Evolutionary conservation across 2,797 vertebrate genomes (phyloP), one percentile per base, ranked within the genome.

Genomic region (Lateolabrax maculatus): DNA sequence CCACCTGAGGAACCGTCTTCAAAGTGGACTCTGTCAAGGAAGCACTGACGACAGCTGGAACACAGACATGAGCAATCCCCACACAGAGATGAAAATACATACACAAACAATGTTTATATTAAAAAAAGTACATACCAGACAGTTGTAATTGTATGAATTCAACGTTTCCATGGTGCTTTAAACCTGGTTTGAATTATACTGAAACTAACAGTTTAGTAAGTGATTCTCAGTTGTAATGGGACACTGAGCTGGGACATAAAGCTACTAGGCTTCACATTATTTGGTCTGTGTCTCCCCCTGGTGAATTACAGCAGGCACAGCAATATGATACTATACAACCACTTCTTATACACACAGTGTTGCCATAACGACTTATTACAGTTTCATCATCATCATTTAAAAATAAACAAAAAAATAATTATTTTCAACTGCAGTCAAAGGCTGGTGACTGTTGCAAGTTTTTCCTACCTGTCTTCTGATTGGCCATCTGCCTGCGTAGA

Each of bases 1-100:
- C 97, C 70, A 98, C 97, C 78, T 98, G 97, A 81, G 97, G 96
- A 68, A 97, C 97, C 0, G 89, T 98, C 85, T 99, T 99, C 91
- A 98, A 89, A 3, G 96, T 96, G 1, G 97, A 97, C 77, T 99
- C 98, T 0, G 96, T 97, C 90, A 98, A 87, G 37, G 96, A 93
- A 0, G 96, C 78, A 77, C 86, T 94, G 55, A 93, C 94, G 56
- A 87, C 94, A 92, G 79, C 87, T 90, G 60, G 9, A 86, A 87
- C 7, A 83, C 64, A 89, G n/a, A 84, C 4, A 79, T 62, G 3
- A 69, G 34, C 11, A 55, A 27, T 6, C 61, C 4, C 57, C 7
- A 52, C 0, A 68, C 0, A 31, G 9, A 64, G 25, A 62, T 39
- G n/a, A 1, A 44, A 3, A 71, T 0, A 49, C 19, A 64, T 13